Base-by-base conservation (phyloP, 1,140 invertebrate species). In the Galleria mellonella region DNA sequence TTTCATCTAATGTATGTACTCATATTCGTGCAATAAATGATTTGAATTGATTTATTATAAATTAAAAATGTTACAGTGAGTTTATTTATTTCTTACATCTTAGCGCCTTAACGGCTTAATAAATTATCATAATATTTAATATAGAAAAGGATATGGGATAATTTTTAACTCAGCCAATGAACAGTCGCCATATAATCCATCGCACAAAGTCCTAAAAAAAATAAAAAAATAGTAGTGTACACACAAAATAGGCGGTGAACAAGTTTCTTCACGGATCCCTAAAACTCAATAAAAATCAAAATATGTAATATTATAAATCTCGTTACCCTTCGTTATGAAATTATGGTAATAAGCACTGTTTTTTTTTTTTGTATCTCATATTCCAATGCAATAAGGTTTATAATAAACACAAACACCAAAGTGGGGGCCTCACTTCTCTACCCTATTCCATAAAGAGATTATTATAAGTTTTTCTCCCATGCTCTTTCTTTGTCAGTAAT, bases 271-370 rank as follows among this genome's bases (percentile, higher is more conserved):
- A 55, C 58, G 52, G 47, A 51, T 47, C 47, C 36, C 49, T 41
- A 56, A 64, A 59, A 68, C 17, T 23, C 17, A 15, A 37, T 17
- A 37, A 37, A 73, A 72, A 76, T 68, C 67, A 70, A 70, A 81
- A 73, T 75, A 73, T 69, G 64, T 62, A 62, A 58, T 73, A 79
- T 74, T 69, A 76, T 54, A 71, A 70, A 69, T 70, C 60, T 53
- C 43, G 45, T 59, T 64, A 48, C 71, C 72, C 71, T 61, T 70
- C 54, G 65, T 69, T 79, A 79, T 75, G 71, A 76, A 74, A 79
- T 76, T 79, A 79, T 79, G 71, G 46, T 74, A 79, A 76, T 79
- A 45, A 50, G 32, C 39, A 53, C 28, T 12, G 12, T 33, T 32
- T 47, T 43, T 52, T 43, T 48, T 45, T 55, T 33, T 23, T 37